Base-by-base conservation (phyloP, 2,888 invertebrate species). In the Agelastica alni region DNA sequence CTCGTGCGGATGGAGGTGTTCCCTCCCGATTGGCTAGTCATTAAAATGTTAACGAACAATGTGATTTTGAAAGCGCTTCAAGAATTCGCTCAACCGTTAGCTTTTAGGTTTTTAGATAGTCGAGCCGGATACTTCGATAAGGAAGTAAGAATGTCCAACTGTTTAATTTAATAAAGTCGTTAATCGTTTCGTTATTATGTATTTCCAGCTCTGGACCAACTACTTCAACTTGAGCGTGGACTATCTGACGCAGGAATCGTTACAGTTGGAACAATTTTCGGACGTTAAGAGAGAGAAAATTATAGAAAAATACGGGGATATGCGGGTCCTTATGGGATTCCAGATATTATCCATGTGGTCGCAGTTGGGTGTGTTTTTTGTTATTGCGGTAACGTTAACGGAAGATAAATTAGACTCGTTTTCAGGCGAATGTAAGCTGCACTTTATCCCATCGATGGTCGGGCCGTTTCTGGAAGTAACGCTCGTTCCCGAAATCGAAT, bases 401-500 rank as follows among this genome's bases (percentile, higher is more conserved):
- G n/a, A n/a, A n/a, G n/a, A n/a, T n/a, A n/a, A n/a, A n/a, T n/a
- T n/a, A n/a, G 26, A 45, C 48, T 47, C 45, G 2, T 56, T 67
- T 64, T 26, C 71, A 88, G 88, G 89, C 9, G 88, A 91, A 46
- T 88, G 92, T 32, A 95, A 95, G 73, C 80, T 93, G 2, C 87
- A 92, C 72, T 90, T 96, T 66, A 91, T 96, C 60, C 94, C 95
- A 0, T 88, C 89, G 0, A 92, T 96, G 83, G 94, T 96, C 4
- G 95, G 95, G 0, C 95, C 94, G 0, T 90, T 96, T 66, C 81
- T 97, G 32, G 93, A 96, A 77, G 93, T 96, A 3, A 96, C 96
- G 0, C 79, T 96, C 22, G 93, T 96, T 3, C 91, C 91, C 0
- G 92, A 94, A 69, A 84, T 85, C 28, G 89, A 91, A 62, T 75